These are phyloP conservation scores for Cynopterus brachyotis DNA, from an alignment of 2,113 vertebrate genomes.

Conservation along the genomic window DNA sequence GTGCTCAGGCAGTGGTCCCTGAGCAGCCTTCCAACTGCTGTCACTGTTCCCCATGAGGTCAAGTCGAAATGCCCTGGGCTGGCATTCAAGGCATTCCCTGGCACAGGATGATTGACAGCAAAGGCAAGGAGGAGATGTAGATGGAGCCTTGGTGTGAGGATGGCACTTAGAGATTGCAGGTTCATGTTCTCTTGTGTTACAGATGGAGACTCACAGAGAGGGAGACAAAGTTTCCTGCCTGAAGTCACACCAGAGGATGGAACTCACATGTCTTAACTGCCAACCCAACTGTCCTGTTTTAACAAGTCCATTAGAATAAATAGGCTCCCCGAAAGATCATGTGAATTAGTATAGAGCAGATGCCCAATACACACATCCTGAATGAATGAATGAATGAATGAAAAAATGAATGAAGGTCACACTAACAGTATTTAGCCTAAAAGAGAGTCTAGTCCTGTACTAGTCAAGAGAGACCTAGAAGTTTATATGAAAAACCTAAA, in stretches of 20 bases:
- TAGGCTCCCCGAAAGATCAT: background rate
- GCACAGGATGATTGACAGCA: fast-evolving
- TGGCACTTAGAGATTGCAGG: background rate
- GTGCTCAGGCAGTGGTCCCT: background rate
- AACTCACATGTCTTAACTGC: background rate
- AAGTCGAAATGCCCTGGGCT: background rate
- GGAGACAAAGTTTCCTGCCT: background rate
- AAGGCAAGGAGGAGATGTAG: background rate
- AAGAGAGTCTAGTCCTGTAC: background rate
- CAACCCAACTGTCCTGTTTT: background rate
- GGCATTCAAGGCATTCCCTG: background rate
- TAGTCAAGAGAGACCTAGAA: background rate
- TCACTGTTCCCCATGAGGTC: background rate
- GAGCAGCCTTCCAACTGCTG: background rate
- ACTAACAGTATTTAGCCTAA: background rate
- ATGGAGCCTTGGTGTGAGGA: background rate
- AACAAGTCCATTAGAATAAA: background rate
- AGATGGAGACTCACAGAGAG: background rate
- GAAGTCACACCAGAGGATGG: background rate
- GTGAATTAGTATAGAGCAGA: background rate
- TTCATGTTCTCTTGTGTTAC: background rate
- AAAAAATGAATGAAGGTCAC: too few species aligned
- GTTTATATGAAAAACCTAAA: background rate
- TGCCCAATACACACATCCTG: fast-evolving
- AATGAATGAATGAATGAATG: background rate